These are phyloP conservation scores for Typhlichthys eigenmanni DNA, from an alignment of 2,797 vertebrate genomes.

Conservation along the genomic window DNA sequence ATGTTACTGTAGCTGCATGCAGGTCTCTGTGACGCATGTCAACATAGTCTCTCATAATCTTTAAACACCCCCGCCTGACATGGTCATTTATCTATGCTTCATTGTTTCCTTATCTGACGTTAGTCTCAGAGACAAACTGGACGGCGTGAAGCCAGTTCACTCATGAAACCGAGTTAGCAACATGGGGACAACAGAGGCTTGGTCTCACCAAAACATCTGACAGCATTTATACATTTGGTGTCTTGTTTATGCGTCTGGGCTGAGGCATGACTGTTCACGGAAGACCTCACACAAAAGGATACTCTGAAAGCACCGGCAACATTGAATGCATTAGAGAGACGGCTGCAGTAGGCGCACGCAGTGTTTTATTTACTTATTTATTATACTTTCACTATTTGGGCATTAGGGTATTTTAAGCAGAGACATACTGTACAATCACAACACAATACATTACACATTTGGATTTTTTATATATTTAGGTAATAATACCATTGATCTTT, in stretches of 20 bases:
- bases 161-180: slow-evolving; percentile 32
- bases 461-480: neutral
- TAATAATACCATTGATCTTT: neutral
- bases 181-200: slow-evolving; percentile 21
- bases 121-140: slow-evolving; percentile 33
- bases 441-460: neutral
- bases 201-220: slow-evolving; percentile 45
- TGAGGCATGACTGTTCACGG: slow-evolving; percentile 55
- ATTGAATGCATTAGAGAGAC: slow-evolving; percentile 39
- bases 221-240: slow-evolving; percentile 40
- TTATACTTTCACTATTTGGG: slow-evolving; percentile 2
- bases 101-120: slow-evolving; percentile 18
- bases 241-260: slow-evolving; percentile 49
- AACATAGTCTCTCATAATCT: slow-evolving; percentile 18
- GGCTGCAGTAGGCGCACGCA: slow-evolving; percentile 3
- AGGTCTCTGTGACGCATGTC: slow-evolving; percentile 37
- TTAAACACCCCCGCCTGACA: slow-evolving; percentile 34
- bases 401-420: neutral
- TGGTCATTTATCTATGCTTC: slow-evolving; percentile 49
- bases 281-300: slow-evolving; percentile 54
- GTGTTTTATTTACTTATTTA: slow-evolving; percentile 26
- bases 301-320: slow-evolving; percentile 28
- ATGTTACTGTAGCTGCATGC: slow-evolving; percentile 35
- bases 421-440: neutral
- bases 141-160: slow-evolving; percentile 34